phyloP scores from a whole-genome alignment of 2,113 vertebrate species.

The Chloebia gouldiae region DNA sequence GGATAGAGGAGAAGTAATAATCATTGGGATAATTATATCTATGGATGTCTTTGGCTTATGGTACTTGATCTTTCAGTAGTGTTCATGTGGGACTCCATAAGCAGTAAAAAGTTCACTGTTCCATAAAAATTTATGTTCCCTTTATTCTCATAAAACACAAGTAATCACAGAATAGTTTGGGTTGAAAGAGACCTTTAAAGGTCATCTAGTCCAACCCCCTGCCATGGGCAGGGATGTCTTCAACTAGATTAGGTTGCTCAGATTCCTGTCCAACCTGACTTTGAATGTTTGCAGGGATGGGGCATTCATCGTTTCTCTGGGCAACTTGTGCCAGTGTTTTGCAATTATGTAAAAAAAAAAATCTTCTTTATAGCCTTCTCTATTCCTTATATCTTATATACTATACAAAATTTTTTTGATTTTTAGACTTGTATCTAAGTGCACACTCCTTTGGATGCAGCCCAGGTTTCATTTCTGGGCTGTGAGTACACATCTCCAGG shows the following conservation, averaged over 20 bases:
- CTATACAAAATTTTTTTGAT: neutral
- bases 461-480: neutral
- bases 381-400: neutral
- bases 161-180: neutral
- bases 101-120: neutral
- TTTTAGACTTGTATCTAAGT: neutral
- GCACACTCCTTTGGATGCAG: neutral
- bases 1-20: neutral
- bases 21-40: neutral
- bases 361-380: neutral
- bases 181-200: neutral
- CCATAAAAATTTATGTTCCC: neutral
- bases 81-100: neutral
- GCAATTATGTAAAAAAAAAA: neutral
- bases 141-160: neutral
- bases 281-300: neutral
- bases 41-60: neutral
- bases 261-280: neutral
- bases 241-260: neutral
- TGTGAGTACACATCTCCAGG: neutral
- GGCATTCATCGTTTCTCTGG: neutral
- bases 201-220: neutral
- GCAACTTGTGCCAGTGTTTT: neutral
- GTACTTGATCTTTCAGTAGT: neutral
- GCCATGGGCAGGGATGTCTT: neutral